A percentile compares a stretch with the other conserved stretches of the same genome.
These are phyloP conservation scores for Scaptomyza montana DNA, from an alignment of 1,140 invertebrate species.

Conservation along the genomic window DNA sequence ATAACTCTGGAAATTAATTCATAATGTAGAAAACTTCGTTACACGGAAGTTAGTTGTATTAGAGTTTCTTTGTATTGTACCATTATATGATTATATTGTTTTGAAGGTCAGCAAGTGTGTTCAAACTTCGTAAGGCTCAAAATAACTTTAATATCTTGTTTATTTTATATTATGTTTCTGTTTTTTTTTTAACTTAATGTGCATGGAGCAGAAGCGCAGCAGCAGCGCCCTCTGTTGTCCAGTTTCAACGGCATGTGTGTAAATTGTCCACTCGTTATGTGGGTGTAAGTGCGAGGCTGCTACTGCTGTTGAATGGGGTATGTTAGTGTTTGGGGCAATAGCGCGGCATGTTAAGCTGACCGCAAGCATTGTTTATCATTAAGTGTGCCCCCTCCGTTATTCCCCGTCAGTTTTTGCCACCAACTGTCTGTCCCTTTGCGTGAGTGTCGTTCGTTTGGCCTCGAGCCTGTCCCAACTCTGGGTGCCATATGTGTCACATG, in stretches of 20 bases:
- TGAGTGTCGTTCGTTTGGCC: slow-evolving; percentile 16
- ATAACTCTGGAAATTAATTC: no score
- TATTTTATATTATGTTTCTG: not conserved
- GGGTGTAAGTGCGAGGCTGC: slow-evolving; percentile 25
- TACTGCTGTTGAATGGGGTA: slow-evolving; percentile 3
- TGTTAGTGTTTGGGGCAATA: slow-evolving; percentile 71
- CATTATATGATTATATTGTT: not conserved
- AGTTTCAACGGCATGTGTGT: slow-evolving; percentile 67
- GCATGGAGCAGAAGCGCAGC: slow-evolving; percentile 3
- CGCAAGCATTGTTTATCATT: slow-evolving; percentile 83
- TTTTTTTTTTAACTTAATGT: slow-evolving; percentile 33
- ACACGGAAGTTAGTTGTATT: no score
- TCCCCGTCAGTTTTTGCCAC: not conserved
- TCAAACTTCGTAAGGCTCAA: not conserved
- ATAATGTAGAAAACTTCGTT: no score
- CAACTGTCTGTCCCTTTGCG: not conserved
- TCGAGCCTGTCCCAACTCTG: slow-evolving; percentile 27
- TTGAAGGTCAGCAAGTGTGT: slow-evolving; percentile 5
- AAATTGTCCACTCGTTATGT: slow-evolving; percentile 80
- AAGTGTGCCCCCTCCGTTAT: slow-evolving; percentile 48
- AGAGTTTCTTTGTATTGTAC: no score
- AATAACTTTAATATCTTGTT: slow-evolving; percentile 7
- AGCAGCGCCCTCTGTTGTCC: slow-evolving; percentile 47
- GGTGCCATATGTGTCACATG: slow-evolving; percentile 71
- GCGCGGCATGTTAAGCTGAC: slow-evolving; percentile 82